These are phyloP conservation scores for Ailuropoda melanoleuca DNA, from an alignment of 2,113 vertebrate species.

Conservation along the genomic window DNA sequence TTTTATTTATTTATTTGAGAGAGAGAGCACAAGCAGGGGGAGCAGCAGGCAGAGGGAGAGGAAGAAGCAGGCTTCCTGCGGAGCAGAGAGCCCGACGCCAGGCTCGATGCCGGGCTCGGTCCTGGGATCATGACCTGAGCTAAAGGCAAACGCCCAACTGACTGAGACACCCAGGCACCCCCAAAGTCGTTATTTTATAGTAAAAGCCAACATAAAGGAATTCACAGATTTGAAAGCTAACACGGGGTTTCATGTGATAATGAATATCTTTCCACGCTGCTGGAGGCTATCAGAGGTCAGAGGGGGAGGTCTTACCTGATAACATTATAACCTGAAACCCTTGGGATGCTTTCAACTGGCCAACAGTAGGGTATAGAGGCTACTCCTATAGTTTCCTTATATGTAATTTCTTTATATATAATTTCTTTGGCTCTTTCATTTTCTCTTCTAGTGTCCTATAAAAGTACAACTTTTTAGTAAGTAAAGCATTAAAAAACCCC, in stretches of 20 bases:
- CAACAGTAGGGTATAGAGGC: accelerated
- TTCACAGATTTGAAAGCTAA: constrained; percentile 90
- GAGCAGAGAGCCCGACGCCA: no score
- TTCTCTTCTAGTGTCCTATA: neutral
- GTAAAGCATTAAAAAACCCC: no score
- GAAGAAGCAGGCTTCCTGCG: no score
- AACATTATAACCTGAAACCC: constrained; percentile 86
- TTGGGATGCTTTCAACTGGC: neutral
- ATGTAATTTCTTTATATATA: neutral
- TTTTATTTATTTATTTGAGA: no score
- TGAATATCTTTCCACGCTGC: constrained; percentile 94
- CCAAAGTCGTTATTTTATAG: constrained; percentile 88
- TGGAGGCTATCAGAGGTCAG: constrained; percentile 89
- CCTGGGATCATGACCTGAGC: no score
- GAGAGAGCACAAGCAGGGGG: no score
- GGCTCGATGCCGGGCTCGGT: no score
- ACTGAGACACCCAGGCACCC: constrained; percentile 57
- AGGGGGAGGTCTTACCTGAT: constrained; percentile 86
- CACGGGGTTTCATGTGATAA: constrained; percentile 89
- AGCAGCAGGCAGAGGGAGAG: no score
- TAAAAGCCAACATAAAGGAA: constrained; percentile 92
- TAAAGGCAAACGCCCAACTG: neutral
- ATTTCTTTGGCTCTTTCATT: neutral
- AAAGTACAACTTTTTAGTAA: constrained; percentile 37
- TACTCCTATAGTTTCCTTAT: neutral